Evolutionary conservation across 1,140 invertebrate species (phyloP).

Genomic region (Thalassaphorura encarpata): DNA sequence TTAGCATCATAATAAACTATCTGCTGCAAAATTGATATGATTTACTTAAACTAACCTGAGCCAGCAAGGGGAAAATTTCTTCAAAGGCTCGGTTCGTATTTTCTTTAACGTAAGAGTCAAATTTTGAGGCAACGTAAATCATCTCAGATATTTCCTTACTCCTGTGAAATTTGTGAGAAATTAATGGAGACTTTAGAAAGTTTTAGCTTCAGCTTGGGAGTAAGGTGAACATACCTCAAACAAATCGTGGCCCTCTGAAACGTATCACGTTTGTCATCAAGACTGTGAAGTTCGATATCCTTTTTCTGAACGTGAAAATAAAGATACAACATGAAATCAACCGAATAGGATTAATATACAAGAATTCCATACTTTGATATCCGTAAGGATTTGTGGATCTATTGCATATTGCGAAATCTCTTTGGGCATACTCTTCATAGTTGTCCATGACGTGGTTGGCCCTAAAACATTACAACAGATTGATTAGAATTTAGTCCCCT

Average conservation of each 20-base stretch:
- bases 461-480: too few species aligned
- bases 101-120: conserved; percentile 1
- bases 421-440: conserved; percentile 19
- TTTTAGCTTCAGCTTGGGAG: not conserved
- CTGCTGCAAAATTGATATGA: too few species aligned
- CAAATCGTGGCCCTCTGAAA: conserved; percentile 21
- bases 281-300: conserved; percentile 14
- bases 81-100: conserved; percentile 17
- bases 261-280: conserved; percentile 14
- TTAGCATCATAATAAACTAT: too few species aligned
- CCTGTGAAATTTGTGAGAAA: not conserved
- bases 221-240: conserved; percentile 2
- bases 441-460: conserved; percentile 8
- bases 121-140: conserved; percentile 15
- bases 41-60: conserved; percentile 8
- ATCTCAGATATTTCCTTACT: conserved; percentile 13
- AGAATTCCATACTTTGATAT: conserved; percentile 14
- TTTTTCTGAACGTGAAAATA: not conserved
- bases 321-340: not conserved
- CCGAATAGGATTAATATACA: not conserved
- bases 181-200: not conserved
- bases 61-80: conserved; percentile 17
- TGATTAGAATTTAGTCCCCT: too few species aligned
- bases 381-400: conserved; percentile 6
- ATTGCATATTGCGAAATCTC: conserved; percentile 17